Evolutionary conservation across 2,888 invertebrate species (phyloP).

Genomic region (Drosophila trichaetosa): DNA sequence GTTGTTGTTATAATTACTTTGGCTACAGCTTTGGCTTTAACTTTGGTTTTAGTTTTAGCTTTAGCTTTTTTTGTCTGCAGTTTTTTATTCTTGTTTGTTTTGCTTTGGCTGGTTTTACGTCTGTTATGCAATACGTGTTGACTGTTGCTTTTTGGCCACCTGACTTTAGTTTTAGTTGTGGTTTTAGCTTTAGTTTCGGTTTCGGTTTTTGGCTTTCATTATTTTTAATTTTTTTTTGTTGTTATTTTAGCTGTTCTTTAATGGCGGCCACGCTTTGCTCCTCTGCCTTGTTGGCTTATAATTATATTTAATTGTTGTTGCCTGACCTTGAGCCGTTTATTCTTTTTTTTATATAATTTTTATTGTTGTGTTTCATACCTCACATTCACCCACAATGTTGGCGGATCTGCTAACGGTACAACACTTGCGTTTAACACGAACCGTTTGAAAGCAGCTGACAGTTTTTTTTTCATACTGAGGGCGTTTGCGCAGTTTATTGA

Average conservation of each 20-base stretch:
- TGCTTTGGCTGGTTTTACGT: constrained; percentile 36
- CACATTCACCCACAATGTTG: constrained; percentile 45
- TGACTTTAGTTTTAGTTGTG: constrained; percentile 22
- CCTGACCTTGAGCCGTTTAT: constrained; percentile 75
- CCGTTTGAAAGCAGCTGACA: constrained; percentile 52
- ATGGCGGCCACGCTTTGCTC: constrained; percentile 59
- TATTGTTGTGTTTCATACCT: constrained; percentile 21
- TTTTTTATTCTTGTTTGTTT: constrained; percentile 43
- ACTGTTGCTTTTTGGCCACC: constrained; percentile 24
- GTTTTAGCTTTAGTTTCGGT: constrained; percentile 58
- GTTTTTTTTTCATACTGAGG: constrained; percentile 10
- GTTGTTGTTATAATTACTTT: constrained; percentile 79
- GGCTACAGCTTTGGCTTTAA: constrained; percentile 32
- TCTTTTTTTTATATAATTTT: constrained; percentile 12
- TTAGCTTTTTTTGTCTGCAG: constrained; percentile 20
- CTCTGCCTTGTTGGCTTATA: constrained; percentile 61
- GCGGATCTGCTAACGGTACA: constrained; percentile 41
- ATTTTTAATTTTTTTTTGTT: constrained; percentile 38
- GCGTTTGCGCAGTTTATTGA: constrained; percentile 48
- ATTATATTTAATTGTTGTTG: constrained; percentile 75
- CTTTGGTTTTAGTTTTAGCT: not conserved
- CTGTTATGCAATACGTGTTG: constrained; percentile 69
- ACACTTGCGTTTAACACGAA: constrained; percentile 39
- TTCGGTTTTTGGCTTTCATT: constrained; percentile 81
- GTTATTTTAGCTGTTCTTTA: constrained; percentile 53